A percentile compares a stretch with the other conserved stretches of the same genome.
These are phyloP conservation scores for Adrianichthys oophorus DNA, from an alignment of 2,797 vertebrate genomes.

Conservation along the genomic window DNA sequence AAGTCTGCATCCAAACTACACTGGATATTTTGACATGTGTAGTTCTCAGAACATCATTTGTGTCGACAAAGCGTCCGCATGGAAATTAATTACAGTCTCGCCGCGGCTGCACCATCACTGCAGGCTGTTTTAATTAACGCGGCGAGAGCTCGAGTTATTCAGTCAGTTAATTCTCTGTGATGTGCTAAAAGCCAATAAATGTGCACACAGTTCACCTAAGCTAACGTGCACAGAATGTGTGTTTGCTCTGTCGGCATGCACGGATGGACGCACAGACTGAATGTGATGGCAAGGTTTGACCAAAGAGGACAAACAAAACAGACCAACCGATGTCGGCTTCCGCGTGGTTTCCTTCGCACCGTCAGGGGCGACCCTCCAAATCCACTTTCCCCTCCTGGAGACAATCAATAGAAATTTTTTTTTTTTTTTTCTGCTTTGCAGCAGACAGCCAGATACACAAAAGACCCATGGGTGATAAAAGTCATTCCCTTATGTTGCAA, in stretches of 20 bases:
- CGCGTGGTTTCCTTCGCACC: constrained; percentile 16
- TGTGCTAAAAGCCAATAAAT: constrained; percentile 62
- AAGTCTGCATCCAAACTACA: constrained; percentile 35
- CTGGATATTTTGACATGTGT: constrained; percentile 56
- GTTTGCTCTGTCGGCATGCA: constrained; percentile 9
- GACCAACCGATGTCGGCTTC: constrained; percentile 10
- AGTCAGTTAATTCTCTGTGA: constrained; percentile 67
- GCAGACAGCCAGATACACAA: constrained; percentile 60
- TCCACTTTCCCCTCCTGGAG: constrained; percentile 33
- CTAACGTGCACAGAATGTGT: constrained; percentile 5
- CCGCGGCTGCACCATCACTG: constrained; percentile 50
- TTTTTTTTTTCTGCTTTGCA: constrained; percentile 39
- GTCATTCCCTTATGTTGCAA: constrained; percentile 46
- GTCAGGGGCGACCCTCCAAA: constrained; percentile 39
- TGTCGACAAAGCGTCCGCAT: constrained; percentile 62
- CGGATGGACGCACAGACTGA: constrained; percentile 14
- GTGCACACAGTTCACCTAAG: constrained; percentile 38
- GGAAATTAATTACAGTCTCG: constrained; percentile 72
- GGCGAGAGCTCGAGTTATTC: constrained; percentile 67
- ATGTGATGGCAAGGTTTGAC: background rate
- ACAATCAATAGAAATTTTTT: constrained; percentile 62
- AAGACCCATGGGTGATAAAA: constrained; percentile 59
- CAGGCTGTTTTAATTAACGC: constrained; percentile 74
- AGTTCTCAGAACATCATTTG: constrained; percentile 55
- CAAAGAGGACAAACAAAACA: constrained; percentile 10